Evolutionary conservation across 2,888 invertebrate genomes (phyloP).

Genomic region (Acanthopleura granulata): DNA sequence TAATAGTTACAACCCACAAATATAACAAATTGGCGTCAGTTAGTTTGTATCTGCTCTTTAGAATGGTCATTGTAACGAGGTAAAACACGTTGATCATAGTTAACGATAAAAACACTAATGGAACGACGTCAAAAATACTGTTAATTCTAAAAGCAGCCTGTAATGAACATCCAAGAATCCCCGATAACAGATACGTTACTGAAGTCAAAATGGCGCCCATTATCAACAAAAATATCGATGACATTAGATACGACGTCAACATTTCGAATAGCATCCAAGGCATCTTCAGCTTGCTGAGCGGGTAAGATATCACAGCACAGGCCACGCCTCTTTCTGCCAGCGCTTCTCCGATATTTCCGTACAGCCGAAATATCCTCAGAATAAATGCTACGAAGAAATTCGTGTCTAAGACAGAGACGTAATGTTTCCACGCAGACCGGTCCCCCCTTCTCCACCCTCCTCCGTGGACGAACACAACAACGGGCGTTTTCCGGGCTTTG

Average conservation of each 20-base stretch:
- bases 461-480: conserved; percentile 51
- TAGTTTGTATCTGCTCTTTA: not conserved
- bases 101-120: not conserved
- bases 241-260: conserved; percentile 36
- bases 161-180: not conserved
- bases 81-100: not conserved
- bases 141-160: not conserved
- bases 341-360: conserved; percentile 43
- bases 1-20: not conserved
- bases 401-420: conserved; percentile 39
- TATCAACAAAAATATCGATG: not conserved
- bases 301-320: conserved; percentile 50
- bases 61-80: not conserved
- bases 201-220: not conserved
- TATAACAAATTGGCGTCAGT: not conserved
- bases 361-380: conserved; percentile 34
- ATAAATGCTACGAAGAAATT: conserved; percentile 43
- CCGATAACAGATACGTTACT: not conserved
- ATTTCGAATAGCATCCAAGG: conserved; percentile 37
- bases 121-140: not conserved
- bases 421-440: conserved; percentile 45
- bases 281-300: conserved; percentile 38
- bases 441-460: conserved; percentile 55
- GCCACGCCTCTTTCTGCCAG: conserved; percentile 41
- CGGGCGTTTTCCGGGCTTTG: conserved; percentile 25